Evolutionary conservation across 2,113 vertebrate genomes (phyloP), one percentile per base, ranked within the genome.

Genomic region (Circaetus cinerascens): DNA sequence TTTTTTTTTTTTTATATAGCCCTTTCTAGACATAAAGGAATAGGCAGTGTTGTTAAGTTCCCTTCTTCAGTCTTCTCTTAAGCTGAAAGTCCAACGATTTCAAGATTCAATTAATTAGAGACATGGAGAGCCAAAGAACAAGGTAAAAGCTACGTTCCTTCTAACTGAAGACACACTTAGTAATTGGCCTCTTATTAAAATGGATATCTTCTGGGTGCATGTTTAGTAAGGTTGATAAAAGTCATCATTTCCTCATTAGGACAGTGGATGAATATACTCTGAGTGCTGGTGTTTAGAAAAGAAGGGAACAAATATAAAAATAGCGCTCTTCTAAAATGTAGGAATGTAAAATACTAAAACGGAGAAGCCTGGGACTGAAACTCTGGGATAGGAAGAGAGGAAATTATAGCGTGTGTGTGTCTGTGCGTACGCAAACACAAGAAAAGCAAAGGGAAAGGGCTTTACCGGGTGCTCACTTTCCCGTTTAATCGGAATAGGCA

Each of bases 61-160:
- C 97, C 98, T 98, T 98, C 98, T 98, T 98, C 98, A 98, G 96
- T 98, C 98, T 98, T 98, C 98, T 98, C 98, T 98, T 98, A 98
- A 98, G 97, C 98, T 98, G 98, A 98, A 98, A 98, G 98, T 98
- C 98, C 98, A 98, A 98, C 92, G 95, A 98, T 98, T 98, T 98
- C 98, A 97, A 98, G 98, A 98, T 98, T 98, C 98, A 98, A 98
- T 98, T 99, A 99, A 99, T 99, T 99, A 99, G 98, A 98, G 97
- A 98, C 97, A 95, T 97, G 97, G 98, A 98, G 98, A 98, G 98
- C 98, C 97, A 98, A 98, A 98, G 98, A 98, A 98, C 98, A 98
- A 98, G 98, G 98, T 98, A 98, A 98, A 98, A 98, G 98, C 98
- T 98, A 98, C 90, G 98, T 98, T 98, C 97, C 97, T 97, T 98